Base-by-base conservation (phyloP, 2,113 vertebrate genomes). In the Conger conger region DNA sequence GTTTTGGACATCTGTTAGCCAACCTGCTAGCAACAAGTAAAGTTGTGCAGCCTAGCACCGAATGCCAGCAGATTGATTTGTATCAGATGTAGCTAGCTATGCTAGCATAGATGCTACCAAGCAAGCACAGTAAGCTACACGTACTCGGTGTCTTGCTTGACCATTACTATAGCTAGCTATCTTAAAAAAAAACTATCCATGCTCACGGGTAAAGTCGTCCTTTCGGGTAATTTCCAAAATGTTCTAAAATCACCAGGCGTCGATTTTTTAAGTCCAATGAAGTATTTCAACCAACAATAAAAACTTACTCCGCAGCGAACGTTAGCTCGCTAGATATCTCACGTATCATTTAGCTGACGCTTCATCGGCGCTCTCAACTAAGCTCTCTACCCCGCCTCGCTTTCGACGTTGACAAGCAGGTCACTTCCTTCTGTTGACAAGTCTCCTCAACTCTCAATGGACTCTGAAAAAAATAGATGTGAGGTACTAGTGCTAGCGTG, bases 211-310 rank as follows among this genome's bases (percentile, higher is more conserved):
- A 86, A 30, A 85, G 53, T 78, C 0, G 63, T 85, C 93, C 87
- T 88, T 89, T 0, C 84, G 84, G 23, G 57, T n/a, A 88, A 50
- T 54, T 38, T 20, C 8, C 4, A 8, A 0, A 40, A 27, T 37
- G 27, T 87, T 53, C 42, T 5, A 40, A 35, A 0, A 36, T 4
- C 23, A 23, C 33, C 37, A 23, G 84, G 81, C 89, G 92, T 94
- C 91, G 90, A 94, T 86, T 86, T 81, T 76, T 1, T 11, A 1
- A 4, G 35, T 15, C 4, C 27, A 33, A 80, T 54, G 17, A 17
- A 79, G 63, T 37, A 15, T 79, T 90, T 91, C 90, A 88, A 90
- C 90, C 35, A 42, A 80, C 84, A 89, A 91, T 63, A 15, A 86
- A 86, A 93, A 93, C 82, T 91, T 92, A 81, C 86, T 79, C n/a